Evolutionary conservation across 2,888 invertebrate genomes (phyloP).

Genomic region (Chrysodeixis includens): DNA sequence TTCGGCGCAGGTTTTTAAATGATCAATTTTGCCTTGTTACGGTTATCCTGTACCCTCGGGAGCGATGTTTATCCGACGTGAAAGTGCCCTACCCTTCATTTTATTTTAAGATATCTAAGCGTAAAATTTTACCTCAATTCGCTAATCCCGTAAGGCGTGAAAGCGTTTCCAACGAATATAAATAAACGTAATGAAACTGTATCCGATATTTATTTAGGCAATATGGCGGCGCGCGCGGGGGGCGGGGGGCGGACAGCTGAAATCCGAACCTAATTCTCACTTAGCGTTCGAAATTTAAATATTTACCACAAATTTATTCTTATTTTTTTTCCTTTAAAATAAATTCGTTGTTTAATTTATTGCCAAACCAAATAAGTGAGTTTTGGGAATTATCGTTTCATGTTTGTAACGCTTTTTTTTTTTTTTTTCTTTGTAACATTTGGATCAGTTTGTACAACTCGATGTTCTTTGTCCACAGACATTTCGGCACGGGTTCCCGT

Average conservation of each 20-base stretch:
- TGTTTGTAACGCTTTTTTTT: not conserved
- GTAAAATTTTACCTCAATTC: slow-evolving; percentile 21
- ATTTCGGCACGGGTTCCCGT: slow-evolving; percentile 99
- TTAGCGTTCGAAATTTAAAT: slow-evolving; percentile 22
- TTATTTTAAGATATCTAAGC: slow-evolving; percentile 35
- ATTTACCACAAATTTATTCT: not conserved
- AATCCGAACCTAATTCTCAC: slow-evolving; percentile 25
- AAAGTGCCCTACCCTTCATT: slow-evolving; percentile 27
- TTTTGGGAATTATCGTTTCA: not conserved
- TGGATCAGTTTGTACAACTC: slow-evolving; percentile 5
- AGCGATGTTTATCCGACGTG: slow-evolving; percentile 31
- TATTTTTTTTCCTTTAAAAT: slow-evolving; percentile 5
- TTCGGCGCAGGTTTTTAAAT: slow-evolving; percentile 35
- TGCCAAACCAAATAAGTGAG: not conserved
- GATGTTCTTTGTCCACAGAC: slow-evolving; percentile 91
- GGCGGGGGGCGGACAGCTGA: slow-evolving; percentile 19
- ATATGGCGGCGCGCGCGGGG: slow-evolving; percentile 14
- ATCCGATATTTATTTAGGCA: slow-evolving; percentile 13
- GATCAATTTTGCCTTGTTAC: slow-evolving; percentile 38
- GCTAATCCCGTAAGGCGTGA: slow-evolving; percentile 34
- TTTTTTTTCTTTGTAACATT: not conserved
- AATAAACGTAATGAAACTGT: slow-evolving; percentile 31
- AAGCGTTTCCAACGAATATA: slow-evolving; percentile 31
- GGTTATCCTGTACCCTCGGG: slow-evolving; percentile 21
- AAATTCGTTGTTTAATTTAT: not conserved